These are phyloP conservation scores for Hiodon tergisus DNA, from an alignment of 2,113 vertebrate genomes.

Conservation along the genomic window DNA sequence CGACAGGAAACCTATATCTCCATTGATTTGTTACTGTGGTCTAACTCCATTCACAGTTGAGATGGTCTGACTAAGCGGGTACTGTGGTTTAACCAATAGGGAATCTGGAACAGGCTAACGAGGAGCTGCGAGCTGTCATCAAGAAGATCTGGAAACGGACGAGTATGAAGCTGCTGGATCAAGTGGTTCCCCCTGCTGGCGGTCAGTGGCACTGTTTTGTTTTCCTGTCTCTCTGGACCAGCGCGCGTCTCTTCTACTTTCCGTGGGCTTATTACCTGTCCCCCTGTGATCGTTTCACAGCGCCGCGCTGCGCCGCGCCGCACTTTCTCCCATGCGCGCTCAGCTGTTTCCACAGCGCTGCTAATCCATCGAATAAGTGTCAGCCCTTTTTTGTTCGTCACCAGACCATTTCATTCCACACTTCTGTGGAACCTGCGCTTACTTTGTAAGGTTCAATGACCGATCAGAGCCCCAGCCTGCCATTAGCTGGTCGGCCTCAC, in stretches of 20 bases:
- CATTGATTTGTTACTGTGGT: too few species aligned
- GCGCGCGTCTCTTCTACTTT: neutral
- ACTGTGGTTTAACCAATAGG: constrained; percentile 54
- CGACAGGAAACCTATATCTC: too few species aligned
- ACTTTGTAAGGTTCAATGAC: too few species aligned
- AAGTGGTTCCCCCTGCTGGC: constrained; percentile 97
- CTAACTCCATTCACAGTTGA: too few species aligned
- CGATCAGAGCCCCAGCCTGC: too few species aligned
- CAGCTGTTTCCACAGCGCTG: constrained; percentile 21
- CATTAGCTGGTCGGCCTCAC: neutral
- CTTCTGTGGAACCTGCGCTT: too few species aligned
- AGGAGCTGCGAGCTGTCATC: constrained; percentile 94
- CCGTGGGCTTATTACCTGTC: neutral
- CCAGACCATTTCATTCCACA: too few species aligned
- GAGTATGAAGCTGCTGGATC: constrained; percentile 96
- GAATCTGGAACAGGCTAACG: constrained; percentile 96
- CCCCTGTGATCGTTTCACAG: neutral
- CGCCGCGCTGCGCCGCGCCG: neutral
- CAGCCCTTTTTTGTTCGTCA: too few species aligned
- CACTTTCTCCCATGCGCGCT: constrained; percentile 8
- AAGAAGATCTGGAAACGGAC: constrained; percentile 99
- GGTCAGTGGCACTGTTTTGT: constrained; percentile 72
- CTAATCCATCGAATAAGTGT: neutral
- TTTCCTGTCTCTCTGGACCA: neutral
- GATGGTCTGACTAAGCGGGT: too few species aligned